A percentile compares a stretch with the other conserved stretches of the same genome.
Conservation (phyloP, 1,140 invertebrate genomes). For the Lasioglossum baleicum region DNA sequence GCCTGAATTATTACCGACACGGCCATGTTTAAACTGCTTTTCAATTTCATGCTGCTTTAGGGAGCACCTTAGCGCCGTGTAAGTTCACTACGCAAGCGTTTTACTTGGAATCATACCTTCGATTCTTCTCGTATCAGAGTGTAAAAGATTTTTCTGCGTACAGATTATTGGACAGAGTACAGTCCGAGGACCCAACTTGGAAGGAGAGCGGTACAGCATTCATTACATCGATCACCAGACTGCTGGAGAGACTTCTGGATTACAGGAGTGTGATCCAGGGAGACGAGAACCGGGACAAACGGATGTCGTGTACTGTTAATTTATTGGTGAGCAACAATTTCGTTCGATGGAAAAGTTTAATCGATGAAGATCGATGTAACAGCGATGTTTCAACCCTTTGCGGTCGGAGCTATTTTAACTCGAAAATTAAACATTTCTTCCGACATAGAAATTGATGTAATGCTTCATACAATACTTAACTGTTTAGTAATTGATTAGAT, state of each 20-base stretch:
- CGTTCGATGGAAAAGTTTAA: too few species aligned
- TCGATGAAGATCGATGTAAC: too few species aligned
- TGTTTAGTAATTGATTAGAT: too few species aligned
- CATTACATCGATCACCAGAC: slow-evolving; percentile 92
- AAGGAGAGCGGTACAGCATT: slow-evolving; percentile 94
- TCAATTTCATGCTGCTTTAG: slow-evolving; percentile 82
- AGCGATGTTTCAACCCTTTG: too few species aligned
- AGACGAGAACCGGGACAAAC: slow-evolving; percentile 94
- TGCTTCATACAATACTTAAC: too few species aligned
- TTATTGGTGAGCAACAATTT: slow-evolving; percentile 84
- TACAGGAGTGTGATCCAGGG: slow-evolving; percentile 95
- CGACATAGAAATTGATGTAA: too few species aligned
- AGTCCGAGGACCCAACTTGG: slow-evolving; percentile 91
- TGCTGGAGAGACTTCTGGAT: slow-evolving; percentile 93
- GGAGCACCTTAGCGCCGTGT: slow-evolving; percentile 95
- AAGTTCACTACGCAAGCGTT: slow-evolving; percentile 79
- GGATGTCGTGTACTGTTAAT: slow-evolving; percentile 98
- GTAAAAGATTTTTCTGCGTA: slow-evolving; percentile 45
- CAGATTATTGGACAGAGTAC: slow-evolving; percentile 92
- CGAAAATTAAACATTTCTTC: too few species aligned
- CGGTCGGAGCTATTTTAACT: too few species aligned
- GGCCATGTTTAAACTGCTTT: background rate
- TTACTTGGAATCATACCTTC: background rate
- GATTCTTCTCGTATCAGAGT: background rate
- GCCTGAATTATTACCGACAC: background rate